These are phyloP conservation scores for Echinarachnius parma DNA, from an alignment of 53 echinoderm and acorn worm species.

Conservation along the genomic window DNA sequence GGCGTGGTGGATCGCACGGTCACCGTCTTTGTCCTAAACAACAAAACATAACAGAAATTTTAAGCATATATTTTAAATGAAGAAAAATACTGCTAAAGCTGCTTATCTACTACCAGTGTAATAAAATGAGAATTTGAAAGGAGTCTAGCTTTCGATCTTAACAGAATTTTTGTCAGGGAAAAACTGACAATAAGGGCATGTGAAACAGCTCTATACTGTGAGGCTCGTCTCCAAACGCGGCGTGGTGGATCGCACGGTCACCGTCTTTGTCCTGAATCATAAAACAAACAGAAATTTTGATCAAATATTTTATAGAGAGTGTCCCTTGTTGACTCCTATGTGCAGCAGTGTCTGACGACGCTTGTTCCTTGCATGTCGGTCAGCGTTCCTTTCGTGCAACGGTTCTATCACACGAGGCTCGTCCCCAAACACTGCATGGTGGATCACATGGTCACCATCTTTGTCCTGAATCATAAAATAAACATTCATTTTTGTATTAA, in stretches of 20 bases:
- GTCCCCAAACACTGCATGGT: constrained; percentile 90
- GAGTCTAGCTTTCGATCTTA: neutral
- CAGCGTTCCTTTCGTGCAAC: constrained; percentile 64
- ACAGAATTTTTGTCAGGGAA: too few relatives aligned
- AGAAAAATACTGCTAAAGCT: too few relatives aligned
- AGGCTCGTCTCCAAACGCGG: constrained; percentile 88
- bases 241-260: constrained; percentile 84
- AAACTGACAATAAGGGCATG: too few relatives aligned
- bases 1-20: constrained; percentile 86
- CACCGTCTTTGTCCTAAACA: constrained; percentile 28
- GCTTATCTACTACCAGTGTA: neutral
- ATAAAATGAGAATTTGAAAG: neutral
- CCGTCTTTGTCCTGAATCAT: constrained; percentile 80
- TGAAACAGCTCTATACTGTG: constrained; percentile 72
- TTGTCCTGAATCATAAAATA: constrained; percentile 86
- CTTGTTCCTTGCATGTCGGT: constrained; percentile 84
- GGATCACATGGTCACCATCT: constrained; percentile 81
- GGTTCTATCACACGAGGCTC: constrained; percentile 73
- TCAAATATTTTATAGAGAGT: constrained; percentile 24
- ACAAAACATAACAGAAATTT: neutral
- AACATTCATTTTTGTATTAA: too few relatives aligned
- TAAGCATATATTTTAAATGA: too few relatives aligned
- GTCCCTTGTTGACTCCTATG: constrained; percentile 91
- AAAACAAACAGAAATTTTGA: neutral
- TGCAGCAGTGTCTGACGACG: constrained; percentile 84